Evolutionary conservation across 2,888 invertebrate species (phyloP).

Genomic region (Agrilus biguttatus): DNA sequence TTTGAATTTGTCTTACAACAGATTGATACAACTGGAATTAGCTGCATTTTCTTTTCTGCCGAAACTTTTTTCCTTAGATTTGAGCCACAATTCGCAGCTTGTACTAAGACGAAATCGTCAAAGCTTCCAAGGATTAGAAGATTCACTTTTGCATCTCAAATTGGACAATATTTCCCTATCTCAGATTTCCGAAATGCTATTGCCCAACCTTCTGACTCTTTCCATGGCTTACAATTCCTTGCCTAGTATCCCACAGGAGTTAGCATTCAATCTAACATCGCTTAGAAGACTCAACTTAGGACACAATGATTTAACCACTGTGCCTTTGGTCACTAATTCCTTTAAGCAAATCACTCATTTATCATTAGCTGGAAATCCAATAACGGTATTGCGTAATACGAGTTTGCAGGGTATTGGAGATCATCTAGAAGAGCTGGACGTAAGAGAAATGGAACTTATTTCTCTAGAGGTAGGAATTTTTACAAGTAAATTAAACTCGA

Average conservation of each 20-base stretch:
- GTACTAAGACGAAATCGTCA: slow-evolving; percentile 54
- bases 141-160: slow-evolving; percentile 58
- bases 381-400: slow-evolving; percentile 64
- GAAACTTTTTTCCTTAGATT: slow-evolving; percentile 59
- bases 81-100: slow-evolving; percentile 68
- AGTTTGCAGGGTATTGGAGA: slow-evolving; percentile 67
- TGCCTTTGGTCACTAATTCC: slow-evolving; percentile 63
- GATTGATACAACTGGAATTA: slow-evolving; percentile 63
- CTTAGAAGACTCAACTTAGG: slow-evolving; percentile 61
- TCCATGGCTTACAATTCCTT: slow-evolving; percentile 67
- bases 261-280: slow-evolving; percentile 62
- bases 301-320: slow-evolving; percentile 59
- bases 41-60: slow-evolving; percentile 64
- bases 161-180: slow-evolving; percentile 67
- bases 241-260: slow-evolving; percentile 63
- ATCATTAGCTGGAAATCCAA: slow-evolving; percentile 67
- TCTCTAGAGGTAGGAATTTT: slow-evolving; percentile 51
- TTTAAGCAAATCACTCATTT: slow-evolving; percentile 60
- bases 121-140: slow-evolving; percentile 65
- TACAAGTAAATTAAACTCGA: not conserved
- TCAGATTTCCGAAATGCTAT: slow-evolving; percentile 61
- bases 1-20: slow-evolving; percentile 70
- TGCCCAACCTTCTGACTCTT: slow-evolving; percentile 58
- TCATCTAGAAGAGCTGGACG: slow-evolving; percentile 63
- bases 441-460: slow-evolving; percentile 57